These are phyloP conservation scores for Hypsibius dujardini DNA, from an alignment of 1,140 invertebrate genomes.

Conservation along the genomic window DNA sequence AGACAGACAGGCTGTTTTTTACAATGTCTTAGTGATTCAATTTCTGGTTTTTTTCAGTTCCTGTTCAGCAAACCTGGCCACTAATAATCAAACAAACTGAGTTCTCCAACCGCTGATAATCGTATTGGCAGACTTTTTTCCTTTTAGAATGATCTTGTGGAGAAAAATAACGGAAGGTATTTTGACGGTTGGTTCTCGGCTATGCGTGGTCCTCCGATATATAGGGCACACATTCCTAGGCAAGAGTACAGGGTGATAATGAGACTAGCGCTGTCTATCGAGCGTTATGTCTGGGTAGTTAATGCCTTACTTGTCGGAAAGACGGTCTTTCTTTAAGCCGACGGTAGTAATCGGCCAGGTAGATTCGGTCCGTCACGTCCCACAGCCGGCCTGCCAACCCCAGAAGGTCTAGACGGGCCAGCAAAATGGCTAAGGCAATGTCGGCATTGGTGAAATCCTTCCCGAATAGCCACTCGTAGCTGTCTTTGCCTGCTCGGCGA, in stretches of 20 bases:
- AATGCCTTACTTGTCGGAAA: conserved; percentile 28
- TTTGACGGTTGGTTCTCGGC: no score
- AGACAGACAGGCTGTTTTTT: no score
- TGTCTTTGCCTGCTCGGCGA: conserved; percentile 24
- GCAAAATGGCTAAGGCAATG: conserved; percentile 48
- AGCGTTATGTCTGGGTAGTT: background rate
- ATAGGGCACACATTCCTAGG: background rate
- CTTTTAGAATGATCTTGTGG: no score
- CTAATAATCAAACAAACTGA: no score
- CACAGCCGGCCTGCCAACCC: conserved; percentile 50
- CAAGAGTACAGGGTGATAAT: background rate
- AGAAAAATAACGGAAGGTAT: no score
- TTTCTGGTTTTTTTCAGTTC: no score
- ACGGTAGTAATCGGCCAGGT: conserved; percentile 45
- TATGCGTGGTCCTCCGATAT: background rate
- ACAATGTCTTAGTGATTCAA: no score
- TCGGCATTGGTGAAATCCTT: conserved; percentile 52
- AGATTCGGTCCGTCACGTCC: conserved; percentile 41
- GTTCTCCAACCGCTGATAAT: no score
- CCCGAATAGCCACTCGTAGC: conserved; percentile 48
- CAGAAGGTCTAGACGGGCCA: conserved; percentile 48
- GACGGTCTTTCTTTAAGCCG: conserved; percentile 44
- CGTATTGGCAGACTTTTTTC: no score
- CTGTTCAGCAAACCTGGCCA: no score
- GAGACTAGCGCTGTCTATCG: background rate